Percentiles rank a stretch among this genome's conserved stretches.
Conservation (phyloP, 2,888 invertebrate genomes). For the Argyra leucocephala region DNA sequence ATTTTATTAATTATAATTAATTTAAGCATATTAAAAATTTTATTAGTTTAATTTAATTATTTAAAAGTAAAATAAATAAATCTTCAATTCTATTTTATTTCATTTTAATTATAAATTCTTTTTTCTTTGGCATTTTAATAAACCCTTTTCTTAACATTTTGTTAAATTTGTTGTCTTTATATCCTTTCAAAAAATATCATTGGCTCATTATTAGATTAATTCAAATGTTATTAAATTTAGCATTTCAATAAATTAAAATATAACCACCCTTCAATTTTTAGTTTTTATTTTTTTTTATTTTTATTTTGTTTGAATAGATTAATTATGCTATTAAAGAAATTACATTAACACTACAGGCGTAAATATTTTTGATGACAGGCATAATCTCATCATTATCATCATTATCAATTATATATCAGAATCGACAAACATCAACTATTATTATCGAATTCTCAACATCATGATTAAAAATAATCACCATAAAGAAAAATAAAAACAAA, state of each 20-base stretch:
- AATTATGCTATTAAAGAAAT: neutral
- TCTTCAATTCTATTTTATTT: too few species aligned
- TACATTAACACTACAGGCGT: constrained; percentile 3
- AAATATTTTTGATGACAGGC: neutral
- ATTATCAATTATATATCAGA: neutral
- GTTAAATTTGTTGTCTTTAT: too few species aligned
- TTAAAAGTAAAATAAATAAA: too few species aligned
- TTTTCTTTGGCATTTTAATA: too few species aligned
- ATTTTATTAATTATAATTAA: too few species aligned
- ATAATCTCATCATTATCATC: neutral
- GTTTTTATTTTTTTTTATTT: neutral
- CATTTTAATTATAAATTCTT: too few species aligned
- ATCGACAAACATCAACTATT: neutral
- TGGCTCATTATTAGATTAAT: neutral
- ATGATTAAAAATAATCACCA: neutral
- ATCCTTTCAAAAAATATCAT: neutral
- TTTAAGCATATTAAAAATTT: too few species aligned
- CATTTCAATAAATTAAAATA: neutral
- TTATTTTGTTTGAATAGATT: constrained; percentile 1
- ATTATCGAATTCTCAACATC: neutral
- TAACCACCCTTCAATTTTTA: neutral
- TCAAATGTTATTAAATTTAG: neutral
- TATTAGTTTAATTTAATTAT: too few species aligned
- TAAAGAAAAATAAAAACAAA: neutral
- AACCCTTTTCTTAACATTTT: too few species aligned